Evolutionary conservation across 2,797 vertebrate species (phyloP).

Genomic region (Lepus oiostolus): DNA sequence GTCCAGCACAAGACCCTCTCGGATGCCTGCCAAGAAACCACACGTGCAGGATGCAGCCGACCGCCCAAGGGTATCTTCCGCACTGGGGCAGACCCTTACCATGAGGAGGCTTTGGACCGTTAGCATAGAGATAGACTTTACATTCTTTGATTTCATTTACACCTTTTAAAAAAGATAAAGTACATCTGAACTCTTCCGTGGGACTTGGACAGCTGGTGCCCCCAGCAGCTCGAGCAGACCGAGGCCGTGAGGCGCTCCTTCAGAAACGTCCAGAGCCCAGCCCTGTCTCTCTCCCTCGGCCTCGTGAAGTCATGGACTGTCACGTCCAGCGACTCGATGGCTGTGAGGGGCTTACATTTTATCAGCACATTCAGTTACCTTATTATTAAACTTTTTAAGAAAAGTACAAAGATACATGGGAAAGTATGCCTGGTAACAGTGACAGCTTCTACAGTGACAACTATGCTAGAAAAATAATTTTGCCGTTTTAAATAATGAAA

Average conservation of each 20-base stretch:
- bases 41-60: constrained; percentile 12
- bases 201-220: constrained; percentile 44
- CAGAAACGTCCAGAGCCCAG: constrained; percentile 50
- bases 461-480: constrained; percentile 82
- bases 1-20: neutral
- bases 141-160: constrained; percentile 87
- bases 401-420: constrained; percentile 52
- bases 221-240: constrained; percentile 66
- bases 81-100: constrained; percentile 46
- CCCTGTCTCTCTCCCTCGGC: constrained; percentile 58
- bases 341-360: constrained; percentile 53
- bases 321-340: neutral
- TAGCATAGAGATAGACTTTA: constrained; percentile 85
- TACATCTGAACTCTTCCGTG: constrained; percentile 43
- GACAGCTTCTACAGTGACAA: constrained; percentile 78
- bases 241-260: constrained; percentile 69
- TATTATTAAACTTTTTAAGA: constrained; percentile 37
- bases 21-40: constrained; percentile 37
- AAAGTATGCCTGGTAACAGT: constrained; percentile 72
- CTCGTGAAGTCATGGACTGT: constrained; percentile 40
- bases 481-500: constrained; percentile 80
- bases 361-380: constrained; percentile 37
- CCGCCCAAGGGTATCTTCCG: constrained; percentile 51
- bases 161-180: constrained; percentile 81
- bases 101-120: constrained; percentile 86